Conservation (phyloP, 2,888 invertebrate genomes). For the Microdon myrmicae region DNA sequence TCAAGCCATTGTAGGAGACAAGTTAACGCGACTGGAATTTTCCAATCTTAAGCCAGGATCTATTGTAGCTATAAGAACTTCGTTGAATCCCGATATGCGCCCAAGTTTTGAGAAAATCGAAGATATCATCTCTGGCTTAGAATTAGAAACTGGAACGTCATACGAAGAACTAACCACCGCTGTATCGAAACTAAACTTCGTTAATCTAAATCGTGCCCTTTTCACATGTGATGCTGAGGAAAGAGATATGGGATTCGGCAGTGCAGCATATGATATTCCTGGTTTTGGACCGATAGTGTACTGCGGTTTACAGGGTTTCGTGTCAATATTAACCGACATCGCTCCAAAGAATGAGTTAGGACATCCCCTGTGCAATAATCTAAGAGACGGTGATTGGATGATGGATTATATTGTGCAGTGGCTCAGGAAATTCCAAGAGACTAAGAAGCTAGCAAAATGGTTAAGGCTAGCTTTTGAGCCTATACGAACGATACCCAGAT, state of each 20-base stretch:
- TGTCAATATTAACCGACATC: constrained; percentile 79
- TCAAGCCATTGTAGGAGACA: constrained; percentile 72
- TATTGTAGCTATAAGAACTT: constrained; percentile 81
- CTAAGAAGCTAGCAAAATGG: constrained; percentile 75
- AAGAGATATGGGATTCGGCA: constrained; percentile 80
- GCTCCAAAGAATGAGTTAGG: constrained; percentile 89
- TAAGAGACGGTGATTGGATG: constrained; percentile 96
- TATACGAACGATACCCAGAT: constrained; percentile 81
- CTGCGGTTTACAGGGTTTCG: constrained; percentile 89
- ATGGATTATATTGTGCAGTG: constrained; percentile 83
- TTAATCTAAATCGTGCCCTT: constrained; percentile 84
- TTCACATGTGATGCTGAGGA: constrained; percentile 93
- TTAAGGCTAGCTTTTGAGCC: constrained; percentile 75
- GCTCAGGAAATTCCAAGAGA: constrained; percentile 73
- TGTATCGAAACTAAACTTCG: constrained; percentile 73
- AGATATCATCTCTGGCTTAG: constrained; percentile 60
- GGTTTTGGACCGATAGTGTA: constrained; percentile 86
- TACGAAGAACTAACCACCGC: constrained; percentile 70
- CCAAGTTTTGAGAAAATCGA: constrained; percentile 72
- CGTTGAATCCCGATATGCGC: constrained; percentile 71
- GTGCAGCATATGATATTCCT: constrained; percentile 89
- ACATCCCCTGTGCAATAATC: constrained; percentile 92
- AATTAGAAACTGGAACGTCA: constrained; percentile 57
- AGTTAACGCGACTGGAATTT: constrained; percentile 79
- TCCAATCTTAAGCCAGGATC: constrained; percentile 86